A percentile compares a stretch with the other conserved stretches of the same genome.
phyloP scores from a whole-genome alignment of 2,888 invertebrate genomes.

The Dryobotodes eremita region DNA sequence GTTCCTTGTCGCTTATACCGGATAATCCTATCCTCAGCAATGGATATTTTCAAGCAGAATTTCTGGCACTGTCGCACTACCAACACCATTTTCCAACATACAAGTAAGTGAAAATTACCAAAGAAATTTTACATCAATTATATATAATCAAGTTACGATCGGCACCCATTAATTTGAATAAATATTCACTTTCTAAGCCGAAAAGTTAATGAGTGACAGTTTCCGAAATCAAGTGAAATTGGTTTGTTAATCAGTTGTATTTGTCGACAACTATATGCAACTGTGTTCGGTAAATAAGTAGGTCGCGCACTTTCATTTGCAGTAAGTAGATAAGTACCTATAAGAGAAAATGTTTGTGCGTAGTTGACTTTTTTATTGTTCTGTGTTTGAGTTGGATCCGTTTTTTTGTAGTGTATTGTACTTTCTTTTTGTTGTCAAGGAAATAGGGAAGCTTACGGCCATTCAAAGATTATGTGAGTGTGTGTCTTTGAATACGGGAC shows the following conservation, averaged over 20 bases:
- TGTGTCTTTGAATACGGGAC: not conserved
- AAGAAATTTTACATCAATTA: slow-evolving; percentile 14
- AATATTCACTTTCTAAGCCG: slow-evolving; percentile 71
- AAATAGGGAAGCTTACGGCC: not conserved
- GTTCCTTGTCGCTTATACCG: not conserved
- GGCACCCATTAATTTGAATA: slow-evolving; percentile 40
- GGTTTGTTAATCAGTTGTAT: slow-evolving; percentile 62
- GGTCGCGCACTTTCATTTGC: slow-evolving; percentile 60
- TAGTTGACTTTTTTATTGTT: slow-evolving; percentile 32
- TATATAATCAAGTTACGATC: slow-evolving; percentile 1
- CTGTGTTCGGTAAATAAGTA: slow-evolving; percentile 58
- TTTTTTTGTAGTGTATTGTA: slow-evolving; percentile 13
- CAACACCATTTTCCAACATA: not conserved
- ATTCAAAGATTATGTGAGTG: not conserved
- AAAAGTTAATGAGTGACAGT: slow-evolving; percentile 65
- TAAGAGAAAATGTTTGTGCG: slow-evolving; percentile 49
- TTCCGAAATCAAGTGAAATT: slow-evolving; percentile 68
- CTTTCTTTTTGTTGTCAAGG: slow-evolving; percentile 37
- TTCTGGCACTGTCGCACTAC: not conserved
- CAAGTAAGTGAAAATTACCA: not conserved
- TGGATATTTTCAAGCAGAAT: not conserved
- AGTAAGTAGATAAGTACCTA: slow-evolving; percentile 50
- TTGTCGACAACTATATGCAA: slow-evolving; percentile 17
- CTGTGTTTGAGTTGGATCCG: not conserved
- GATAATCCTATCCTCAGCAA: not conserved